phyloP scores from a whole-genome alignment of 2,113 vertebrate genomes.

The Pleuronectes platessa region DNA sequence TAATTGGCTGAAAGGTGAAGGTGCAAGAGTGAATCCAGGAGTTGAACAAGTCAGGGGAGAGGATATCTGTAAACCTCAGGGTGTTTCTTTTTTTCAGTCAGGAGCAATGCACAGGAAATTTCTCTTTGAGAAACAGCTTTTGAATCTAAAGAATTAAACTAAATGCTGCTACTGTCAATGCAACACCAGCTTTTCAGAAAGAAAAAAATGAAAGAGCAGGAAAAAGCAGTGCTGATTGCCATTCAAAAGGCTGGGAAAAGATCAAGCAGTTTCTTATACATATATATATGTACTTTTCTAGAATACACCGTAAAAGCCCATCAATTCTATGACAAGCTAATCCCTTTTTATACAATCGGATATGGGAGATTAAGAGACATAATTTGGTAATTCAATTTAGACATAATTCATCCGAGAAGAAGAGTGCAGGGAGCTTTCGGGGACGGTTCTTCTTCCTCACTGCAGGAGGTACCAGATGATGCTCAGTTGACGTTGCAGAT shows the following conservation, averaged over 20 bases:
- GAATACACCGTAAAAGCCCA: conserved; percentile 67
- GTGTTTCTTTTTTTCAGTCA: conserved; percentile 35
- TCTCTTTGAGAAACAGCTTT: conserved; percentile 84
- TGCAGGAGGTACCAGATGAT: conserved; percentile 51
- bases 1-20: conserved; percentile 47
- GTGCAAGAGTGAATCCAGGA: conserved; percentile 40
- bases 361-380: conserved; percentile 70
- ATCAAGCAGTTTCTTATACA: conserved; percentile 62
- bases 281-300: conserved; percentile 51
- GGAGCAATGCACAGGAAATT: conserved; percentile 78
- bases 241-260: conserved; percentile 74
- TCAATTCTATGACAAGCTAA: conserved; percentile 63
- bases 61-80: conserved; percentile 53
- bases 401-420: conserved; percentile 62
- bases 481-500: conserved; percentile 52
- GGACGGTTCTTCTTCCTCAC: conserved; percentile 48
- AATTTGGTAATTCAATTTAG: conserved; percentile 73
- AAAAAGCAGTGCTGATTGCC: conserved; percentile 62
- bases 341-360: conserved; percentile 68
- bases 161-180: conserved; percentile 88
- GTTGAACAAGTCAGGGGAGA: conserved; percentile 48
- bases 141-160: conserved; percentile 87
- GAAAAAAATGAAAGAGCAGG: conserved; percentile 76
- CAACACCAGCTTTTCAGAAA: conserved; percentile 83
- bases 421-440: conserved; percentile 41